These are phyloP conservation scores for Aotus griseimembra DNA, from an alignment of 2,797 vertebrate genomes.

Conservation along the genomic window DNA sequence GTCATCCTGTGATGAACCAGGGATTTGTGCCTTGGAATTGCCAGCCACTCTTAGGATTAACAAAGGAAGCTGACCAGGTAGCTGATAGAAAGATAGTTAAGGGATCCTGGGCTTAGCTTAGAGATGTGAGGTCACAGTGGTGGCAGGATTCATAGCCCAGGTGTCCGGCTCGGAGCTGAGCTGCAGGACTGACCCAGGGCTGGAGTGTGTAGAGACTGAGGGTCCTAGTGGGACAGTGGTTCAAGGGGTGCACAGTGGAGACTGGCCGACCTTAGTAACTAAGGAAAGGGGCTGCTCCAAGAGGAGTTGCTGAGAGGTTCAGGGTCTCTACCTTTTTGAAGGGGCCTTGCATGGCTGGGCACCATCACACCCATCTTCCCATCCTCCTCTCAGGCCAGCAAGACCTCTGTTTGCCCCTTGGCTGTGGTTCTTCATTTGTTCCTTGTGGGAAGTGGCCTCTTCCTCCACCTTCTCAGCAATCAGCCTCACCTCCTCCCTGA, in stretches of 20 bases:
- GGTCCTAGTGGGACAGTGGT: too few relatives aligned
- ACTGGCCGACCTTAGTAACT: not conserved
- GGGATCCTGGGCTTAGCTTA: not conserved
- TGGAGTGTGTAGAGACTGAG: not conserved
- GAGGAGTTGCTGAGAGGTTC: rapidly evolving
- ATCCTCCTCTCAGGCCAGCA: too few relatives aligned
- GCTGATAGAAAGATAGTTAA: rapidly evolving
- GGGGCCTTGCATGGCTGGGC: rapidly evolving
- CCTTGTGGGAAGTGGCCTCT: not conserved
- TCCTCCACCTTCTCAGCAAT: not conserved
- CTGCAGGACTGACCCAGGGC: not conserved
- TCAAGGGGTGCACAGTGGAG: not conserved
- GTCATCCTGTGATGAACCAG: not conserved
- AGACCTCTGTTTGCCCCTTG: not conserved
- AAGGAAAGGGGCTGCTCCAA: not conserved
- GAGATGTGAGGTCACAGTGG: rapidly evolving
- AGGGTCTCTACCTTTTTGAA: not conserved
- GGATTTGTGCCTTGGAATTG: not conserved
- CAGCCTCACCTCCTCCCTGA: rapidly evolving
- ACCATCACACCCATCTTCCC: not conserved
- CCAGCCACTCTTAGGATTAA: not conserved
- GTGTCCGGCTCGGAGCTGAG: not conserved
- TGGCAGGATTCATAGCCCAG: not conserved
- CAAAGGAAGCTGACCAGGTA: not conserved
- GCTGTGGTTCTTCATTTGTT: rapidly evolving